Conservation (phyloP, 2,888 invertebrate genomes). For the Pterostichus madidus region DNA sequence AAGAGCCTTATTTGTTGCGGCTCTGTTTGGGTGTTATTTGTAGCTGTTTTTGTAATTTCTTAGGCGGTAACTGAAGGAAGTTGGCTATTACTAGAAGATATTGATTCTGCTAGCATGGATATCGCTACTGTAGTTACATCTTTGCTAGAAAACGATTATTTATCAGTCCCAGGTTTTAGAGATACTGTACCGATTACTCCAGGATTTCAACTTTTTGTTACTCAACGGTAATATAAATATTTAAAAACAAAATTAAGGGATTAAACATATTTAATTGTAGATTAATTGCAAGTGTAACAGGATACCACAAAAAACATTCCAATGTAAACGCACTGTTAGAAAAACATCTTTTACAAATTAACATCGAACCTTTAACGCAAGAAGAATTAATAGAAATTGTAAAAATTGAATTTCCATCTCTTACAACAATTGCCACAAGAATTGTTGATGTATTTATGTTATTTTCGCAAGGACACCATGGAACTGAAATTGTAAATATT, state of each 20-base stretch:
- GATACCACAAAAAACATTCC: conserved; percentile 82
- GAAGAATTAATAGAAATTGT: conserved; percentile 88
- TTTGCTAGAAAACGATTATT: conserved; percentile 88
- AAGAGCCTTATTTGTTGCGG: too few relatives aligned
- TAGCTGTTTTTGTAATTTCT: conserved; percentile 68
- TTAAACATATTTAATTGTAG: conserved; percentile 74
- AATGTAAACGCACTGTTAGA: conserved; percentile 85
- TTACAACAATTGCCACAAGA: conserved; percentile 86
- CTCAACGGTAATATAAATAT: conserved; percentile 82
- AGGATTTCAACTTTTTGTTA: conserved; percentile 95
- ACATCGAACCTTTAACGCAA: conserved; percentile 88
- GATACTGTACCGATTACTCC: conserved; percentile 89
- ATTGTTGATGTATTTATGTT: conserved; percentile 91
- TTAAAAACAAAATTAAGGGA: conserved; percentile 47
- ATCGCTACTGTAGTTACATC: conserved; percentile 93
- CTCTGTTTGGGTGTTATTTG: not conserved
- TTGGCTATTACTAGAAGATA: conserved; percentile 97
- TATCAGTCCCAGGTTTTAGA: conserved; percentile 93
- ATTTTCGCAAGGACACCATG: conserved; percentile 86
- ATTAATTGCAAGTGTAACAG: conserved; percentile 81
- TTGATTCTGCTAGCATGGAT: conserved; percentile 96
- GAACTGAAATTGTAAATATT: conserved; percentile 77
- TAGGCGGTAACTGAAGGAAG: conserved; percentile 90
- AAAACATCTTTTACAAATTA: conserved; percentile 90
- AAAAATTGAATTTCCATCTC: conserved; percentile 83